Base-by-base conservation (phyloP, 2,797 vertebrate genomes). In the Emys orbicularis region DNA sequence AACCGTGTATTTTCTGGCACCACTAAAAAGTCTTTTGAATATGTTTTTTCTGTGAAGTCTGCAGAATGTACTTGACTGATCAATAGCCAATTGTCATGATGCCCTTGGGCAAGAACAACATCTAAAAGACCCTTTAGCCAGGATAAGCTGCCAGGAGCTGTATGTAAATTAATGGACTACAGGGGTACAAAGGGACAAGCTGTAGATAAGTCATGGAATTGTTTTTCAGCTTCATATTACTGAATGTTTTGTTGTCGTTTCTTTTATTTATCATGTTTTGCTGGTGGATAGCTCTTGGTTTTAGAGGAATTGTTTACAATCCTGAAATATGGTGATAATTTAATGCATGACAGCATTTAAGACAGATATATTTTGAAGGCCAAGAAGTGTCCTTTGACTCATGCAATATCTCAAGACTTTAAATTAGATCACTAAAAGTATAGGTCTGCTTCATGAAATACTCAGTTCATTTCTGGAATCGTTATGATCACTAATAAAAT, bases 1-100 rank as follows among this genome's bases (percentile, higher is more conserved):
- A 44, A 89, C 50, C 29, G 2, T 54, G 13, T 53, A 9, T 90
- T 96, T 97, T 96, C 12, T 23, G 25, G 34, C 16, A 76, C 4
- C 2, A 4, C 18, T 83, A 90, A 50, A 77, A 90, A 90, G 37
- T 1, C 1, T 77, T 90, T 76, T 74, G 15, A 49, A n/a, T 56
- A 5, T 47, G 2, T 90, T 90, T 47, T 61, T n/a, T 90, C 57
- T 53, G 13, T 79, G 34, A 68, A 79, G 49, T 1, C 86, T n/a
- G 13, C n/a, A 82, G 83, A 90, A 86, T 47, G 76, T 27, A 68
- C 77, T 2, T 4, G 61, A 83, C 3, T 89, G 81, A 94, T 93
- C 81, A 81, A 47, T 12, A 92, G 23, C 4, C 31, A 89, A 5
- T 84, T 94, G 23, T 29, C 61, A 89, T 49, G 5, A 86, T 34